These are phyloP conservation scores for Spermophilus dauricus DNA, from an alignment of 2,113 vertebrate genomes.

Conservation along the genomic window DNA sequence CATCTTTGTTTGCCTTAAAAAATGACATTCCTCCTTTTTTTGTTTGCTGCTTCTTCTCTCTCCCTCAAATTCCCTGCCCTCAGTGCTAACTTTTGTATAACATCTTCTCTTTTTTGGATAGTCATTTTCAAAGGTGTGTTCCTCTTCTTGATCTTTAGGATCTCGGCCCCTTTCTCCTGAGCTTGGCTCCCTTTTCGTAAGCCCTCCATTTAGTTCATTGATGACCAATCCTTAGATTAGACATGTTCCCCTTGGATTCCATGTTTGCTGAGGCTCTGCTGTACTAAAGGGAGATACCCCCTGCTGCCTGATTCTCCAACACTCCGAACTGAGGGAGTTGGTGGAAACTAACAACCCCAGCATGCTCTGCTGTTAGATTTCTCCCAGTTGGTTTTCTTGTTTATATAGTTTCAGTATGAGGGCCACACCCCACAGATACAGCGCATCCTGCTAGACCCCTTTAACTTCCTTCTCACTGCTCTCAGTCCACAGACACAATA, in stretches of 20 bases:
- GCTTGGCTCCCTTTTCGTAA: background rate
- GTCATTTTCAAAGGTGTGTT: slow-evolving; percentile 21
- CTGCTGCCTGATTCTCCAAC: background rate
- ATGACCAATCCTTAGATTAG: slow-evolving; percentile 38
- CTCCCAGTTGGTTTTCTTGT: background rate
- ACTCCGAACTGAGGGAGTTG: background rate
- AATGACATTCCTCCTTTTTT: background rate
- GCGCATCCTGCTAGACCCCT: background rate
- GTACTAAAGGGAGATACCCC: background rate
- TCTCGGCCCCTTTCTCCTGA: slow-evolving; percentile 13
- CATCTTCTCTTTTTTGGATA: background rate
- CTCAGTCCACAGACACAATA: background rate
- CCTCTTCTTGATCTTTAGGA: slow-evolving; percentile 32
- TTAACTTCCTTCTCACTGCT: background rate
- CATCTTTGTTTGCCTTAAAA: slow-evolving; percentile 25
- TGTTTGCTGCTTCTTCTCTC: background rate
- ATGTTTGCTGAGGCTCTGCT: slow-evolving; percentile 16
- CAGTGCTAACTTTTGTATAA: background rate
- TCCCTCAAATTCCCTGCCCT: background rate
- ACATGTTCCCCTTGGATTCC: background rate
- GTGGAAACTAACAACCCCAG: background rate
- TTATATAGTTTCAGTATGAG: background rate
- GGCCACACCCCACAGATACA: no score
- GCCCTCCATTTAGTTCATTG: background rate
- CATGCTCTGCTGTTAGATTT: background rate